Evolutionary conservation across 2,113 vertebrate genomes (phyloP).

Genomic region (Sus scrofa): DNA sequence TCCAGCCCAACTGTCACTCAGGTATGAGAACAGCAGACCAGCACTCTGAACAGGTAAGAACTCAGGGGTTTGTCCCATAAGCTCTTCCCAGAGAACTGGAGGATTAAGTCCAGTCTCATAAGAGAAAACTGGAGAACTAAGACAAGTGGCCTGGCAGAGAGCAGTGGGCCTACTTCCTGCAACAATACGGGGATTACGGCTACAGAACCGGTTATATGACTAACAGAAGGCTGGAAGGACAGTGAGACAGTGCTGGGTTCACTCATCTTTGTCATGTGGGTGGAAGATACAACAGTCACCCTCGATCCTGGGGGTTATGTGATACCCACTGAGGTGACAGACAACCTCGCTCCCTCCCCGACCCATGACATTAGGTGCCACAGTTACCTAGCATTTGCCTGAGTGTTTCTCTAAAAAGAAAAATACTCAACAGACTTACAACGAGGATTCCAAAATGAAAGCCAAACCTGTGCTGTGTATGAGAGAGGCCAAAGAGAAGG

Average conservation of each 20-base stretch:
- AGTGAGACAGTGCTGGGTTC: neutral
- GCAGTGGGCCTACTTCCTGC: constrained; percentile 13
- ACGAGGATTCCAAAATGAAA: constrained; percentile 29
- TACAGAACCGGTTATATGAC: constrained; percentile 70
- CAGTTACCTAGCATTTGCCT: neutral
- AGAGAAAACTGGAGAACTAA: constrained; percentile 34
- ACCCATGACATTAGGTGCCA: neutral
- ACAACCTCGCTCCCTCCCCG: neutral
- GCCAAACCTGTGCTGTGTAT: neutral
- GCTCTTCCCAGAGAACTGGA: constrained; percentile 65
- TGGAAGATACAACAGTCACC: neutral
- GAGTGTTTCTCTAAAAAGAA: neutral
- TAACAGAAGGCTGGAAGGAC: neutral
- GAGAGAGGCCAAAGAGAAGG: neutral
- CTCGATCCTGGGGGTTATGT: neutral
- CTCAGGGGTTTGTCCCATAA: constrained; percentile 70
- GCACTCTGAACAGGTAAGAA: constrained; percentile 76
- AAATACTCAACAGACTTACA: neutral
- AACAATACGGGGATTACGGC: constrained; percentile 65
- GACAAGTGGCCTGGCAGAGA: constrained; percentile 64
- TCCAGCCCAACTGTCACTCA: constrained; percentile 71
- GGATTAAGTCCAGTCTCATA: constrained; percentile 49
- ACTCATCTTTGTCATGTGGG: neutral
- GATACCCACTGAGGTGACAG: neutral
- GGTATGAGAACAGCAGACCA: constrained; percentile 38